phyloP scores from a whole-genome alignment of 2,888 invertebrate species.

The Tenthredo amoena region DNA sequence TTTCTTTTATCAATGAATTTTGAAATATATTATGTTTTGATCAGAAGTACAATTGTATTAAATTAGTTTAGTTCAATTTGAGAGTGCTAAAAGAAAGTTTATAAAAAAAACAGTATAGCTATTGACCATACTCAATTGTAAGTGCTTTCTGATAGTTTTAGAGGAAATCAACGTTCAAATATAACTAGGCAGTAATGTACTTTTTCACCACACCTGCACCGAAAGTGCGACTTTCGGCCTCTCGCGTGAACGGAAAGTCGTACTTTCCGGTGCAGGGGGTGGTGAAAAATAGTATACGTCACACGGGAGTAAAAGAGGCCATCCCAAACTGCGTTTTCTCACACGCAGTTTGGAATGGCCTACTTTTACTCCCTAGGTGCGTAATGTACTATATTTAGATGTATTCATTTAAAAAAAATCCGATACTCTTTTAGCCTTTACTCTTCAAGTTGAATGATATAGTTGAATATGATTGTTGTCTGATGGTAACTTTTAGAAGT shows the following conservation, averaged over 20 bases:
- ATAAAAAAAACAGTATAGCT: neutral
- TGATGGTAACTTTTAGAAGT: conserved; percentile 25
- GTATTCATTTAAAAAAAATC: neutral
- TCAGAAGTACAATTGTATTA: neutral
- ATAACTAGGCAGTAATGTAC: neutral
- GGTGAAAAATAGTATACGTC: too few relatives aligned
- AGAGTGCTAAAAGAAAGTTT: neutral
- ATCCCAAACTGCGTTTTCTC: too few relatives aligned
- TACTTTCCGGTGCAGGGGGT: too few relatives aligned
- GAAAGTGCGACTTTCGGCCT: too few relatives aligned
- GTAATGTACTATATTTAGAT: neutral
- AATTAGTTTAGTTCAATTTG: conserved; percentile 6
- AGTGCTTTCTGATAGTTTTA: conserved; percentile 8
- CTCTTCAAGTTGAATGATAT: neutral
- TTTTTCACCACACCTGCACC: too few relatives aligned
- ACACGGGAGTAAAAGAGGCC: too few relatives aligned
- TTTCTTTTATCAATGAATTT: conserved; percentile 8
- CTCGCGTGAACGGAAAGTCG: too few relatives aligned
- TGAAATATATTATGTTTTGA: conserved; percentile 7
- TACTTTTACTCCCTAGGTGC: too few relatives aligned
- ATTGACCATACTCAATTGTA: neutral
- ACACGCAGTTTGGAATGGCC: too few relatives aligned
- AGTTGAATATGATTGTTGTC: conserved; percentile 23
- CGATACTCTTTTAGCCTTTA: conserved; percentile 6
- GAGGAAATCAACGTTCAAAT: neutral